phyloP scores from a whole-genome alignment of 2,113 vertebrate genomes.

The Arizona elegans region DNA sequence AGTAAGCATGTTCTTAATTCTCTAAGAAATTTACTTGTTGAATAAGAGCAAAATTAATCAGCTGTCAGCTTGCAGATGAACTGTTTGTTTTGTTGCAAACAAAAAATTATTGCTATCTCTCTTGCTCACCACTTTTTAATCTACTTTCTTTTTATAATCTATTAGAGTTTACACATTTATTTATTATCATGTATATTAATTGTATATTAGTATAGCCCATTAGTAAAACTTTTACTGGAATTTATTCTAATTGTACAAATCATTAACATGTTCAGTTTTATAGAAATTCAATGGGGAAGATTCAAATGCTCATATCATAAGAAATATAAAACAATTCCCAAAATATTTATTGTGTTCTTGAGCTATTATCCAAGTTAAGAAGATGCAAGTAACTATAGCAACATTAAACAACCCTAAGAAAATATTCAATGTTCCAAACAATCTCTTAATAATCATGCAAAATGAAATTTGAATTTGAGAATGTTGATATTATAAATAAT shows the following conservation, averaged over 20 bases:
- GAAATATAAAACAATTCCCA: neutral
- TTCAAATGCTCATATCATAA: neutral
- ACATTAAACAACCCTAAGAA: neutral
- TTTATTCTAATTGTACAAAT: neutral
- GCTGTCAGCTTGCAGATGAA: neutral
- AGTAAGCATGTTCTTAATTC: neutral
- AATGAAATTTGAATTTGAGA: neutral
- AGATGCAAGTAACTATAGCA: neutral
- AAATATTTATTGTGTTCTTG: neutral
- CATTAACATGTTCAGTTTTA: neutral
- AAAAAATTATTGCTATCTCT: neutral
- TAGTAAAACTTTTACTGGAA: neutral
- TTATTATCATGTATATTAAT: neutral
- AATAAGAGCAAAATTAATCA: neutral
- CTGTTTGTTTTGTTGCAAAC: neutral
- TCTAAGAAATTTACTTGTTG: neutral
- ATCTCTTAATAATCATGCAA: neutral
- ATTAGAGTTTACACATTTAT: neutral
- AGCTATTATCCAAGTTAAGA: neutral
- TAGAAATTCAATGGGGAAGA: neutral
- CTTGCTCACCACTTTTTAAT: neutral
- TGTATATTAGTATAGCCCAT: neutral
- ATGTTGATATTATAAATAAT: neutral
- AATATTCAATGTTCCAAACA: neutral
- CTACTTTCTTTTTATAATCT: neutral